phyloP scores from a whole-genome alignment of 2,113 vertebrate genomes.

The Pan troglodytes region NHGRI_mPanTro3-v2.1_pri NC_072402.2:83425001-83425500 shows the following conservation, averaged over 20 bases:
- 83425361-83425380: neutral
- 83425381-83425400: neutral
- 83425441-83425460: slow-evolving; percentile 41
- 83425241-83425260: neutral
- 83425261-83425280: neutral
- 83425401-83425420: neutral
- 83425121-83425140: neutral
- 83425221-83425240: neutral
- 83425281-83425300: neutral
- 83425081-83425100: neutral
- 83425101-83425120: neutral
- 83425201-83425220: neutral
- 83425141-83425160: neutral
- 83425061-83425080: neutral
- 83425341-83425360: neutral
- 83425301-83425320: neutral
- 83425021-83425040: neutral
- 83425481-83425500: slow-evolving; percentile 83
- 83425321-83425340: neutral
- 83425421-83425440: neutral
- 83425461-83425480: slow-evolving; percentile 82
- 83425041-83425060: neutral
- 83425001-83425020: neutral
- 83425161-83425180: neutral
- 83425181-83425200: neutral